Evolutionary conservation across 37 sponge, comb jelly and placozoan genomes (phyloP).

Genomic region (Theonella swinhoei): DNA sequence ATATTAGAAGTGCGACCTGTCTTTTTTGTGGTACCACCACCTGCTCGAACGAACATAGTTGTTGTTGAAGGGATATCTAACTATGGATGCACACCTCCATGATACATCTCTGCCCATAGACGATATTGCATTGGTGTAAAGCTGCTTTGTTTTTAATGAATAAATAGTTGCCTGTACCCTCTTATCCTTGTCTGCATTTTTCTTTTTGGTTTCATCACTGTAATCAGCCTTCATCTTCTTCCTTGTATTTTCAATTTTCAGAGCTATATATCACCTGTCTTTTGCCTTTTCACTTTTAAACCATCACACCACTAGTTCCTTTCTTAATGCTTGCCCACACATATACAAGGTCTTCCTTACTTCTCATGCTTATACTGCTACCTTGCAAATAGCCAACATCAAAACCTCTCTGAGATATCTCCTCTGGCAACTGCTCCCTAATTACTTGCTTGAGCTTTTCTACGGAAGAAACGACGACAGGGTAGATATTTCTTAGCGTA

Average conservation of each 20-base stretch:
- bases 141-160: not conserved
- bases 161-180: not conserved
- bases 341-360: not conserved
- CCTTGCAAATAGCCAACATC: not conserved
- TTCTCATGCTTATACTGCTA: not conserved
- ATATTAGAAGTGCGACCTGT: too few relatives aligned
- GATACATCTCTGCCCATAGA: conserved; percentile 19
- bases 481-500: not conserved
- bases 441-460: not conserved
- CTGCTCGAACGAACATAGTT: conserved; percentile 2
- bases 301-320: conserved; percentile 12
- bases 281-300: not conserved
- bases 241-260: too few relatives aligned
- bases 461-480: not conserved
- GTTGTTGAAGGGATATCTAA: not conserved
- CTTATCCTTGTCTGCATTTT: not conserved
- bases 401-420: not conserved
- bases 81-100: conserved; percentile 2
- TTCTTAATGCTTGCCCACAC: not conserved
- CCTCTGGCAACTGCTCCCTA: not conserved
- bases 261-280: not conserved
- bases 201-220: not conserved
- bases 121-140: conserved; percentile 15
- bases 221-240: too few relatives aligned
- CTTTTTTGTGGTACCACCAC: conserved; percentile 1